phyloP scores from a whole-genome alignment of 2,797 vertebrate species.

The Sylvilagus floridanus region DNA sequence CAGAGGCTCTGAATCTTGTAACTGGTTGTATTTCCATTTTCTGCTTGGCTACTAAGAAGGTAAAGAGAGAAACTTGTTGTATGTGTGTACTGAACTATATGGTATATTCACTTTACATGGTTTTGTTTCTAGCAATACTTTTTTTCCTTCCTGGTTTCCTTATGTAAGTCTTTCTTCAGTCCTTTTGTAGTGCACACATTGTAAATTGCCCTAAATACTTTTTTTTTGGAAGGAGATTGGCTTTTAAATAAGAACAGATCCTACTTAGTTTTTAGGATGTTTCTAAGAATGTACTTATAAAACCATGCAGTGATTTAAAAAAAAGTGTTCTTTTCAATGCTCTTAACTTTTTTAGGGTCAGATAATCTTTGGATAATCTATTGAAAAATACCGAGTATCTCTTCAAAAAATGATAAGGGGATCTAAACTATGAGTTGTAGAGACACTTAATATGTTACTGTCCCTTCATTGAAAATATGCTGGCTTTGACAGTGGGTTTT shows the following conservation, averaged over 20 bases:
- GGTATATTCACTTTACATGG: background rate
- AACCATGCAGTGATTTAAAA: slow-evolving; percentile 10
- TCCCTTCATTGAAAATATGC: background rate
- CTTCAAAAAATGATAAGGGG: background rate
- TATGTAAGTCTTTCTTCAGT: slow-evolving; percentile 5
- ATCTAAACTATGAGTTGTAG: background rate
- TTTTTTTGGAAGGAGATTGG: background rate
- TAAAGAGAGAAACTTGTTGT: slow-evolving; percentile 36
- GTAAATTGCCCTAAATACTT: background rate
- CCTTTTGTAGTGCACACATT: slow-evolving; percentile 6
- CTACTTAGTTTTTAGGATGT: slow-evolving; percentile 49
- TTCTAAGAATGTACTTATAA: slow-evolving; percentile 13
- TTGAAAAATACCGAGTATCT: background rate
- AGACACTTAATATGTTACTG: slow-evolving; percentile 3
- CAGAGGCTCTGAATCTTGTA: slow-evolving; percentile 35
- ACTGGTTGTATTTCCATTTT: slow-evolving; percentile 29
- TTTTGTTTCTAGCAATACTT: slow-evolving; percentile 46
- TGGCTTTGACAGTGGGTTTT: slow-evolving; percentile 2
- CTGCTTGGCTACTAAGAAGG: slow-evolving; percentile 27
- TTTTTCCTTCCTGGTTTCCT: slow-evolving; percentile 41
- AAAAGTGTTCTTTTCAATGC: background rate
- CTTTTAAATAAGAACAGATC: slow-evolving; percentile 24
- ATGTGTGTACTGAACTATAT: background rate
- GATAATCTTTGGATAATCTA: background rate
- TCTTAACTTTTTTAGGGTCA: slow-evolving; percentile 23